Conservation (phyloP, 2,888 invertebrate species). For the Clanis bilineata region DNA sequence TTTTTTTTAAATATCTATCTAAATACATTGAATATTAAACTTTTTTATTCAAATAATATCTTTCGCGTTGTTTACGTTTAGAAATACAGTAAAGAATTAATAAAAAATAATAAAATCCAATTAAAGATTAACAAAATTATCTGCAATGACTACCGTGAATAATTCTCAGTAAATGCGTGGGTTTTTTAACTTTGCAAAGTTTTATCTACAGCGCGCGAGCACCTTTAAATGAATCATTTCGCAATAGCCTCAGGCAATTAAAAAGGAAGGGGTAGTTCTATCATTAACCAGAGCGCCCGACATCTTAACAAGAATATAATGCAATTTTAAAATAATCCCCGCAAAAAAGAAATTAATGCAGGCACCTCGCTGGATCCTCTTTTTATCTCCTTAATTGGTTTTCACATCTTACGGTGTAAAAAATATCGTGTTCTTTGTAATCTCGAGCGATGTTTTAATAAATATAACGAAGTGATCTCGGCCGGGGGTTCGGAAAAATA, state of each 20-base stretch:
- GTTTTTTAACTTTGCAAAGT: constrained; percentile 56
- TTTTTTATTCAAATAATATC: too few relatives aligned
- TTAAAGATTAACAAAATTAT: constrained; percentile 21
- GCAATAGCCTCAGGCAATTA: constrained; percentile 80
- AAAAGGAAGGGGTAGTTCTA: constrained; percentile 80
- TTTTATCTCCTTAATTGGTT: constrained; percentile 83
- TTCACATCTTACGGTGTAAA: constrained; percentile 82
- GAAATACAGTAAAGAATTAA: neutral
- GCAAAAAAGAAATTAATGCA: constrained; percentile 82
- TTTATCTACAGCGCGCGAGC: constrained; percentile 70
- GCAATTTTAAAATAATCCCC: constrained; percentile 83
- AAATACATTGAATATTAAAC: too few relatives aligned
- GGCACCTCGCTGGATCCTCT: constrained; percentile 80
- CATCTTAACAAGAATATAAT: constrained; percentile 82
- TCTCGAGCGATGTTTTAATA: constrained; percentile 82
- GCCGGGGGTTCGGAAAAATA: constrained; percentile 70
- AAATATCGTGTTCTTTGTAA: constrained; percentile 82
- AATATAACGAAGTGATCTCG: constrained; percentile 79
- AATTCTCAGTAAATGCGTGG: constrained; percentile 14
- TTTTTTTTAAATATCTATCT: too few relatives aligned
- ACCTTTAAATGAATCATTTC: constrained; percentile 79
- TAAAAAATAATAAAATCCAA: neutral
- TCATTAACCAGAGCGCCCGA: constrained; percentile 75
- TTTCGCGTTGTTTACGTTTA: too few relatives aligned
- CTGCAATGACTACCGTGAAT: neutral